Evolutionary conservation across 2,888 invertebrate species (phyloP).

Genomic region (Alentia gelatinosa): DNA sequence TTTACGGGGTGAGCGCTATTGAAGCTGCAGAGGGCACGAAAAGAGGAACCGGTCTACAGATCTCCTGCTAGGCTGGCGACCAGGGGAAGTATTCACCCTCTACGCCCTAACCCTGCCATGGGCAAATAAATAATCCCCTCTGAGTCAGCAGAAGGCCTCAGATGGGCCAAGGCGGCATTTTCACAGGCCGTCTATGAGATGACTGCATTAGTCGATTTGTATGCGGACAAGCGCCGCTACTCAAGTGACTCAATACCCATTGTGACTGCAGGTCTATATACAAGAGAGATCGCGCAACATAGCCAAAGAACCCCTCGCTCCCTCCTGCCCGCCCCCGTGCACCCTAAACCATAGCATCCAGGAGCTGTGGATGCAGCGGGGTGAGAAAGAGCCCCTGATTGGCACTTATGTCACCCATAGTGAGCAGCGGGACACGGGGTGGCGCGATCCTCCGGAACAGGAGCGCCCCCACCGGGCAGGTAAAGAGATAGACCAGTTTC

Average conservation of each 20-base stretch:
- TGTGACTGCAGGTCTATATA: not conserved
- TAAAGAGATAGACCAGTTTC: no score
- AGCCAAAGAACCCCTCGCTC: no score
- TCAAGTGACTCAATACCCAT: constrained; percentile 10
- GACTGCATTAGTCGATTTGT: constrained; percentile 20
- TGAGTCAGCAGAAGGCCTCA: not conserved
- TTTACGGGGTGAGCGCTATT: not conserved
- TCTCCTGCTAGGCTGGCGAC: not conserved
- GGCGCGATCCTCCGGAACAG: no score
- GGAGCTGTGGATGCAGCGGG: no score
- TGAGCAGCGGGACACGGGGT: no score
- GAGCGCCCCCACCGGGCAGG: no score
- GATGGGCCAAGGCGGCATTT: not conserved
- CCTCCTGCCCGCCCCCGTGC: no score
- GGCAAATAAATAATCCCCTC: constrained; percentile 21
- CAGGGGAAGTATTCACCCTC: not conserved
- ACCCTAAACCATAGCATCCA: no score
- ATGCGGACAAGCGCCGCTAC: not conserved
- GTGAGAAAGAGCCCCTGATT: no score
- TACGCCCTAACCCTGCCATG: not conserved
- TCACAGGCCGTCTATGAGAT: not conserved
- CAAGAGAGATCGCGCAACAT: no score
- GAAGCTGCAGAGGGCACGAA: not conserved
- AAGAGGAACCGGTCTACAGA: not conserved
- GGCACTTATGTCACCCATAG: no score